Evolutionary conservation across 2,113 vertebrate genomes (phyloP).

Genomic region (Ciconia stormi): DNA sequence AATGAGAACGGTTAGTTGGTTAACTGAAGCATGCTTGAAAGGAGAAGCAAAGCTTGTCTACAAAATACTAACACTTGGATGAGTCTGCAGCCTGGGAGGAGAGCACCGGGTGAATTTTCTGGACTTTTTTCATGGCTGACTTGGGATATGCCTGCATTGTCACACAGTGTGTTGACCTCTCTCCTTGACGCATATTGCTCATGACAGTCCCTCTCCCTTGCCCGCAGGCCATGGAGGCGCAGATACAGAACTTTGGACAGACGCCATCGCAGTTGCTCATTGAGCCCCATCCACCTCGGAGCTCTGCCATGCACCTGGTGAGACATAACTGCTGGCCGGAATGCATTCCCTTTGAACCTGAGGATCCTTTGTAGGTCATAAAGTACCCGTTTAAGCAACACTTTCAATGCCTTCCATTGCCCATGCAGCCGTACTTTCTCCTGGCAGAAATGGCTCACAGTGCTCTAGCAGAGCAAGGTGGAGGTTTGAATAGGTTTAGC

Average conservation of each 20-base stretch:
- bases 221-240: conserved; percentile 95
- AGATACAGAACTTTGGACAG: conserved; percentile 99
- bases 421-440: neutral
- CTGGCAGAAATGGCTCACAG: neutral
- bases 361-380: conserved; percentile 15
- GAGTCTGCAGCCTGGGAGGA: conserved; percentile 88
- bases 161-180: conserved; percentile 89
- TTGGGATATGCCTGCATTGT: conserved; percentile 92
- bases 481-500: neutral
- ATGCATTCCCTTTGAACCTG: conserved; percentile 50
- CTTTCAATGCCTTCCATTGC: neutral
- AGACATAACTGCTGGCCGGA: conserved; percentile 77
- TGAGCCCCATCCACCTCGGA: conserved; percentile 98
- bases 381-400: conserved; percentile 37
- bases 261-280: conserved; percentile 99
- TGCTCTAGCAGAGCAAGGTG: neutral
- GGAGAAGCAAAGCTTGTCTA: conserved; percentile 92
- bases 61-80: conserved; percentile 94
- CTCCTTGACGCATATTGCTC: conserved; percentile 88
- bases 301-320: conserved; percentile 99
- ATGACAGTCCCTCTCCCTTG: conserved; percentile 85
- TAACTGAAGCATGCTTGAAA: conserved; percentile 93
- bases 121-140: conserved; percentile 87
- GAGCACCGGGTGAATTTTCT: conserved; percentile 80
- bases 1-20: conserved; percentile 85